Evolutionary conservation across 2,888 invertebrate species (phyloP).

Genomic region (Ophion obscuratus): DNA sequence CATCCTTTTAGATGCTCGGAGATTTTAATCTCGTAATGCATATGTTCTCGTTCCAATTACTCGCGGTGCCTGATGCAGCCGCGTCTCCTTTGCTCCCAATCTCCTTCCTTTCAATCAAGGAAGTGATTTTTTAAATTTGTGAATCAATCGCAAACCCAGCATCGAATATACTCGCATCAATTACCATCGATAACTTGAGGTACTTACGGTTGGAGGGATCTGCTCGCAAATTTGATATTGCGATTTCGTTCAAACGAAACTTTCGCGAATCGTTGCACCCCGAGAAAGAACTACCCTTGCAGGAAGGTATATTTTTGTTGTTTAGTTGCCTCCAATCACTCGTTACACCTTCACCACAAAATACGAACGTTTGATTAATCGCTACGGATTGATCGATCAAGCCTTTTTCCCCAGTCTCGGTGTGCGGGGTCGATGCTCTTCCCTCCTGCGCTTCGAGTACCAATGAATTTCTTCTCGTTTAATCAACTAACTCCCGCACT

Average conservation of each 20-base stretch:
- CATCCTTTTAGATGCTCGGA: conserved; percentile 1
- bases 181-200: background rate
- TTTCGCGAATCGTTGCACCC: conserved; percentile 24
- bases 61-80: background rate
- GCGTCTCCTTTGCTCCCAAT: background rate
- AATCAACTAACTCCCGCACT: conserved; percentile 51
- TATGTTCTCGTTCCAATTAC: conserved; percentile 20
- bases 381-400: conserved; percentile 38
- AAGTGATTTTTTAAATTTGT: conserved; percentile 31
- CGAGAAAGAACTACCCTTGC: background rate
- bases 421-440: conserved; percentile 12
- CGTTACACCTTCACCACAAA: conserved; percentile 46
- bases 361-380: conserved; percentile 15
- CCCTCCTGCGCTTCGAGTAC: background rate
- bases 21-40: conserved; percentile 44
- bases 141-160: conserved; percentile 56
- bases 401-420: conserved; percentile 20
- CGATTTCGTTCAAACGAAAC: conserved; percentile 20
- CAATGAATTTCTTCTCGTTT: conserved; percentile 53
- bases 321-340: conserved; percentile 39
- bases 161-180: conserved; percentile 55
- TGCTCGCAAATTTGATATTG: conserved; percentile 14
- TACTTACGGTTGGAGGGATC: conserved; percentile 56
- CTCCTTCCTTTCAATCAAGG: conserved; percentile 7
- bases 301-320: conserved; percentile 6